A percentile compares a stretch with the other conserved stretches of the same genome.
phyloP scores from a whole-genome alignment of 2,888 invertebrate species.

The Drosophila neutralis region DNA sequence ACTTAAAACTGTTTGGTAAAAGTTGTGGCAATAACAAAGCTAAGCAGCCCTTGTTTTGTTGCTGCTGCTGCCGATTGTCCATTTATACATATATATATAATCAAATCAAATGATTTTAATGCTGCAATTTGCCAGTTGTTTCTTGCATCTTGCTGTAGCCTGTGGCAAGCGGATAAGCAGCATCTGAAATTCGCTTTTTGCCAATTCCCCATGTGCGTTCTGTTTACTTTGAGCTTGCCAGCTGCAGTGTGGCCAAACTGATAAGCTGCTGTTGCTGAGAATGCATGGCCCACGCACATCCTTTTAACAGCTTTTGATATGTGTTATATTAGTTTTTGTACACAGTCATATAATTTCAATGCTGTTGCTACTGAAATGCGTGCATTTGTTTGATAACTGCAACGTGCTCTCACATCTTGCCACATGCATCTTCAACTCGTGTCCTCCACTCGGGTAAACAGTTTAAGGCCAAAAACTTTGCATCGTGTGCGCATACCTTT shows the following conservation, averaged over 20 bases:
- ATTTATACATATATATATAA: slow-evolving; percentile 28
- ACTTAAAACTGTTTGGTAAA: slow-evolving; percentile 52
- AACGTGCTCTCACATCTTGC: slow-evolving; percentile 16
- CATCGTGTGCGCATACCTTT: slow-evolving; percentile 57
- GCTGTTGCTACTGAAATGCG: slow-evolving; percentile 58
- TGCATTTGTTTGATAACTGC: slow-evolving; percentile 67
- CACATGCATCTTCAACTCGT: slow-evolving; percentile 22
- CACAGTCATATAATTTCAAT: slow-evolving; percentile 45
- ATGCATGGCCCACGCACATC: slow-evolving; percentile 29
- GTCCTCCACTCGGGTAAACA: slow-evolving; percentile 12
- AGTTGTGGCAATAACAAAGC: slow-evolving; percentile 38
- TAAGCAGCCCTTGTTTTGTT: slow-evolving; percentile 11
- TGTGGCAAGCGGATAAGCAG: slow-evolving; percentile 52
- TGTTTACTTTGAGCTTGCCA: slow-evolving; percentile 40
- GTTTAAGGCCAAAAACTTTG: slow-evolving; percentile 36
- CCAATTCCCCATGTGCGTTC: slow-evolving; percentile 15
- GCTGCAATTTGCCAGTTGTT: slow-evolving; percentile 20
- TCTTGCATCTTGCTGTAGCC: slow-evolving; percentile 35
- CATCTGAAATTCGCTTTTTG: slow-evolving; percentile 30
- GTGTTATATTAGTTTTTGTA: slow-evolving; percentile 40
- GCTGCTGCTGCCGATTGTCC: slow-evolving; percentile 43
- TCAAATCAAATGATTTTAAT: slow-evolving; percentile 28
- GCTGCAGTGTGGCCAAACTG: slow-evolving; percentile 49
- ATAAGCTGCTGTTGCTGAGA: slow-evolving; percentile 64
- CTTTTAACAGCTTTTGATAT: slow-evolving; percentile 24